Evolutionary conservation across 2,888 invertebrate genomes (phyloP).

Genomic region (Trissolcus brochymenae): DNA sequence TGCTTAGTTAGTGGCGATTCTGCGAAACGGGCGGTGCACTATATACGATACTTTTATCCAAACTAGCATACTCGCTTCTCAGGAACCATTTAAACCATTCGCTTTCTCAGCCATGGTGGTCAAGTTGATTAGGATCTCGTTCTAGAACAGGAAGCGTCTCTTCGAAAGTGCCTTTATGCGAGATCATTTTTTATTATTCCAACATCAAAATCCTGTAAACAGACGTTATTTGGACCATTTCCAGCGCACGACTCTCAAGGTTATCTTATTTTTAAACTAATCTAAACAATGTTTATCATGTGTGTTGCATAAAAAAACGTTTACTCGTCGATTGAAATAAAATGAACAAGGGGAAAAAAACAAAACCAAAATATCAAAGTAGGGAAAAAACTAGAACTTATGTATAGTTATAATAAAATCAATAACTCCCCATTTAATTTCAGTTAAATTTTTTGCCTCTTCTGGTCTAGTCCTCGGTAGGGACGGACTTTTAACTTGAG

Average conservation of each 20-base stretch:
- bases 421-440: too few relatives aligned
- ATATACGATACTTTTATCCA: slow-evolving; percentile 62
- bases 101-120: slow-evolving; percentile 56
- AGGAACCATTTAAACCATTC: slow-evolving; percentile 59
- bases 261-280: slow-evolving; percentile 34
- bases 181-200: slow-evolving; percentile 34
- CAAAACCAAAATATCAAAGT: neutral
- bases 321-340: neutral
- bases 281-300: slow-evolving; percentile 19
- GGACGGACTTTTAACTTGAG: too few relatives aligned
- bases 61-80: slow-evolving; percentile 47
- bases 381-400: neutral
- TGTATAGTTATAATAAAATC: too few relatives aligned
- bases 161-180: slow-evolving; percentile 7
- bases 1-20: slow-evolving; percentile 67
- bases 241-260: slow-evolving; percentile 31
- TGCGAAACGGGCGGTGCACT: slow-evolving; percentile 63
- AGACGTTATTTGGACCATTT: slow-evolving; percentile 22
- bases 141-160: slow-evolving; percentile 57
- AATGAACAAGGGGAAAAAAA: neutral
- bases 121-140: slow-evolving; percentile 63
- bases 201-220: slow-evolving; percentile 40
- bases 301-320: slow-evolving; percentile 11
- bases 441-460: neutral
- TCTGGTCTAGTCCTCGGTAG: too few relatives aligned